These are phyloP conservation scores for Salvelinus alpinus DNA, from an alignment of 2,113 vertebrate species.

Conservation along the genomic window DNA sequence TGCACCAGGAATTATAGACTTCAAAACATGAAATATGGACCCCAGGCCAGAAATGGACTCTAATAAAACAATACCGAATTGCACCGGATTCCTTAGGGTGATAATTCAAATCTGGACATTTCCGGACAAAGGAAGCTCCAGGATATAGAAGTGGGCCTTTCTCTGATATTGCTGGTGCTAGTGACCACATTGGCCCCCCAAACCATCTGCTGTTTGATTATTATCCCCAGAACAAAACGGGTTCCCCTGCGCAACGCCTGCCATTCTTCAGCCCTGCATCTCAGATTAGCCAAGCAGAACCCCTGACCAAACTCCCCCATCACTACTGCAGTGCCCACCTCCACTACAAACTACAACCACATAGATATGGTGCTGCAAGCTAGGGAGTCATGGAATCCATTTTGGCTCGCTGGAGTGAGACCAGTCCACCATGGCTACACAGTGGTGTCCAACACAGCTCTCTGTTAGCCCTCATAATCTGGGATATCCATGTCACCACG, in stretches of 20 bases:
- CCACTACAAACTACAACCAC: background rate
- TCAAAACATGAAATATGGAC: constrained; percentile 22
- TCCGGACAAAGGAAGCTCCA: constrained; percentile 20
- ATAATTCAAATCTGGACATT: constrained; percentile 19
- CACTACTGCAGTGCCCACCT: background rate
- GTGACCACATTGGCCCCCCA: constrained; percentile 13
- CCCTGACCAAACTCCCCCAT: constrained; percentile 4
- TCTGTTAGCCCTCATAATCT: constrained; percentile 27
- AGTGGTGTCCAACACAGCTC: background rate
- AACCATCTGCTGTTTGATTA: constrained; percentile 46
- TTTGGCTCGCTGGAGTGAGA: constrained; percentile 26
- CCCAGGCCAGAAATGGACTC: constrained; percentile 7
- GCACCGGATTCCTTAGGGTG: constrained; percentile 1
- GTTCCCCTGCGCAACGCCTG: background rate
- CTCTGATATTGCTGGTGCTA: background rate
- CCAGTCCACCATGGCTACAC: constrained; percentile 13
- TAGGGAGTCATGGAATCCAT: constrained; percentile 19
- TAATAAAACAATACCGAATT: constrained; percentile 20
- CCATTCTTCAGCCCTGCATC: constrained; percentile 15
- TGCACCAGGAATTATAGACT: constrained; percentile 19
- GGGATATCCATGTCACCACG: constrained; percentile 18
- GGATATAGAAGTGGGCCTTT: constrained; percentile 6
- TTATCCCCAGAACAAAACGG: constrained; percentile 25
- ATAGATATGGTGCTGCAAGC: constrained; percentile 8
- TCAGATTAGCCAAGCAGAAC: constrained; percentile 47